Evolutionary conservation across 2,797 vertebrate species (phyloP).

Genomic region (Clarias fuscus): DNA sequence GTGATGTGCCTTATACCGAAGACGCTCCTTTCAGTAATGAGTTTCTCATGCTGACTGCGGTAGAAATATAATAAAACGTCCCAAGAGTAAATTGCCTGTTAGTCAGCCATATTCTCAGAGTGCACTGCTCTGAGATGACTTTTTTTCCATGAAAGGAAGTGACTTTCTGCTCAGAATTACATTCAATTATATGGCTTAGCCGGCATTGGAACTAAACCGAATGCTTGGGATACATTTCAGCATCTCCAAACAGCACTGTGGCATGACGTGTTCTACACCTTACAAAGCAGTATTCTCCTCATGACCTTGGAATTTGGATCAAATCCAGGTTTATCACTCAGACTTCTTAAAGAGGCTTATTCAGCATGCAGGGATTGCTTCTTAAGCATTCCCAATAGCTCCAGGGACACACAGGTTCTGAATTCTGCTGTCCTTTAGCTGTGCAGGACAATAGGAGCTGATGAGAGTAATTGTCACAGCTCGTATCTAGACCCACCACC

Average conservation of each 20-base stretch:
- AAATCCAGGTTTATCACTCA: constrained; percentile 25
- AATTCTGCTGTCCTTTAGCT: constrained; percentile 13
- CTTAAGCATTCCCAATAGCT: constrained; percentile 36
- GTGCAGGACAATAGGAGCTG: background rate
- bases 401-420: background rate
- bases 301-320: constrained; percentile 31
- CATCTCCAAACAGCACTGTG: constrained; percentile 11
- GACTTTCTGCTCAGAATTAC: constrained; percentile 23
- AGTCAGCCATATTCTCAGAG: background rate
- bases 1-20: constrained; percentile 23
- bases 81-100: constrained; percentile 9
- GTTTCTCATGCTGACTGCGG: constrained; percentile 26
- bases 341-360: constrained; percentile 46
- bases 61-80: constrained; percentile 27
- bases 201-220: background rate
- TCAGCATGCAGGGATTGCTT: constrained; percentile 36
- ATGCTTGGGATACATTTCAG: background rate
- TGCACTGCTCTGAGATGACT: background rate
- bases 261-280: background rate
- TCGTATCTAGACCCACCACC: background rate
- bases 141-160: background rate
- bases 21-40: constrained; percentile 10
- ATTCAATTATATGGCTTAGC: background rate
- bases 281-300: background rate
- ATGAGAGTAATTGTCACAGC: background rate